phyloP scores from a whole-genome alignment of 2,797 vertebrate species.

The Sebastes vulpes region DNA sequence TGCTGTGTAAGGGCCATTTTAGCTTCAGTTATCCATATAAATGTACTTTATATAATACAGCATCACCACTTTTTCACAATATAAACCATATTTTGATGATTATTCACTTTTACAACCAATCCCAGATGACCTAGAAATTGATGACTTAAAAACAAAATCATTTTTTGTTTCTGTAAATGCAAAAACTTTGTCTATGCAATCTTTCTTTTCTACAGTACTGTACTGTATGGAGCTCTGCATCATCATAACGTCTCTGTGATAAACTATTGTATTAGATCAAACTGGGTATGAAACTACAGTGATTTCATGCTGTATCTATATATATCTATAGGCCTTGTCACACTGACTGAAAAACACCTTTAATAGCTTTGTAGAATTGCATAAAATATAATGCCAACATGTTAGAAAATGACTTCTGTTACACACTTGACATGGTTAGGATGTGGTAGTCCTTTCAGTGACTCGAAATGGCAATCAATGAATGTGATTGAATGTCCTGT shows the following conservation, averaged over 20 bases:
- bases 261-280: neutral
- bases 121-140: neutral
- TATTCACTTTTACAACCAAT: neutral
- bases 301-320: neutral
- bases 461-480: neutral
- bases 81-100: neutral
- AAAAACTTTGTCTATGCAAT: neutral
- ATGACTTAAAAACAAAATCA: neutral
- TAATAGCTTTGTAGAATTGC: neutral
- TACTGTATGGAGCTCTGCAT: neutral
- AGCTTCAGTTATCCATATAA: neutral
- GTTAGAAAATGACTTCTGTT: neutral
- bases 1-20: neutral
- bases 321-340: neutral
- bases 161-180: neutral
- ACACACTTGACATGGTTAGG: neutral
- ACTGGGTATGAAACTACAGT: neutral
- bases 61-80: neutral
- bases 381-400: neutral
- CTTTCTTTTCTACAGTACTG: neutral
- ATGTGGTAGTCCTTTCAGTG: neutral
- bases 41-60: neutral
- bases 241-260: neutral
- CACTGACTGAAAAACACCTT: neutral
- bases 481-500: neutral